phyloP scores from a whole-genome alignment of 1,140 invertebrate species.

The Listronotus oregonensis region DNA sequence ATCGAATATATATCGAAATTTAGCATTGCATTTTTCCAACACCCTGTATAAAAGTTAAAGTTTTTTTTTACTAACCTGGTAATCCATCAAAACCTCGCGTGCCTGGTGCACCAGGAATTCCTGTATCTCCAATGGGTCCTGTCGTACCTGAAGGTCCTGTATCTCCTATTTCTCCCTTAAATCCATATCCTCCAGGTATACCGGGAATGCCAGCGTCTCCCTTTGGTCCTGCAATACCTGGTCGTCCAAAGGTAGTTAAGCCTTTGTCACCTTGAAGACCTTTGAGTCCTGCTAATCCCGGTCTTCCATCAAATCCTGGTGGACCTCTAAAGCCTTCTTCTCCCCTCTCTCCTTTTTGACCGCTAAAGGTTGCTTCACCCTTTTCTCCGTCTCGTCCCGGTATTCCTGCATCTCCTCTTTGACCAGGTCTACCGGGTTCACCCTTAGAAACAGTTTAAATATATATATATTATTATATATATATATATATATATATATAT shows the following conservation, averaged over 20 bases:
- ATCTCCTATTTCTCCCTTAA: constrained; percentile 56
- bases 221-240: constrained; percentile 59
- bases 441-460: constrained; percentile 52
- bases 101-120: constrained; percentile 52
- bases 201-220: constrained; percentile 67
- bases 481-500: too few species aligned
- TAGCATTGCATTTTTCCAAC: too few species aligned
- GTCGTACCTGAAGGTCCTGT: constrained; percentile 53
- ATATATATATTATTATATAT: too few species aligned
- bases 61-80: not conserved
- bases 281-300: constrained; percentile 43
- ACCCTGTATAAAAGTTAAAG: too few species aligned
- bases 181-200: constrained; percentile 58
- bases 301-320: constrained; percentile 56
- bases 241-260: constrained; percentile 36
- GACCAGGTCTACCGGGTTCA: constrained; percentile 63
- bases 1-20: too few species aligned
- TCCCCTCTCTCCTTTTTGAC: constrained; percentile 72
- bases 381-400: constrained; percentile 59
- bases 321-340: constrained; percentile 60
- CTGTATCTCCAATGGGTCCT: constrained; percentile 56
- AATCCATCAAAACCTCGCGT: constrained; percentile 51
- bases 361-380: constrained; percentile 67
- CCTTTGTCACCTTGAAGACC: constrained; percentile 21
- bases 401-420: constrained; percentile 60